Percentiles rank a stretch among this genome's conserved stretches.
Conservation (phyloP, 2,888 invertebrate species). For the Dynastes grantii region DNA sequence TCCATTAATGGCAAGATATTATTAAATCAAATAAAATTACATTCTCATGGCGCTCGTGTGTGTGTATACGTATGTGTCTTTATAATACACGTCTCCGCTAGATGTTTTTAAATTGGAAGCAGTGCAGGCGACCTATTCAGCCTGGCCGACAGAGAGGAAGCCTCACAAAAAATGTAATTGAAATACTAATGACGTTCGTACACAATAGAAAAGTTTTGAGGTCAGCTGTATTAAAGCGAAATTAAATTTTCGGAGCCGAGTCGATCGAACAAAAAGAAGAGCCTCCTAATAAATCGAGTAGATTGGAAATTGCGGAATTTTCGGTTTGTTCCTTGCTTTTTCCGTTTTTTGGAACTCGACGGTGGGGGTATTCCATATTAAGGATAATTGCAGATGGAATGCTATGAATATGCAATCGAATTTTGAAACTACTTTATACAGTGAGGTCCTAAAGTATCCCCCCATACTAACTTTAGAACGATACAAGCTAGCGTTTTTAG, state of each 20-base stretch:
- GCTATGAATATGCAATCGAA: too few species aligned
- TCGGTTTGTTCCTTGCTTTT: background rate
- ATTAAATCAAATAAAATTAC: constrained; percentile 37
- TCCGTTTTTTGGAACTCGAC: too few species aligned
- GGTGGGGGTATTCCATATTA: too few species aligned
- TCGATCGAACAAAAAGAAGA: constrained; percentile 6
- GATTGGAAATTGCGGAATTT: constrained; percentile 29
- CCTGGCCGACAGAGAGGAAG: constrained; percentile 14
- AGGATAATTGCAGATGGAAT: too few species aligned
- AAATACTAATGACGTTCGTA: constrained; percentile 44
- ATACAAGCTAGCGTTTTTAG: too few species aligned
- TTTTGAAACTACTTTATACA: too few species aligned
- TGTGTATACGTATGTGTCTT: background rate
- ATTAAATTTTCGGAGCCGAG: constrained; percentile 39
- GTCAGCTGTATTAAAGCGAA: constrained; percentile 40
- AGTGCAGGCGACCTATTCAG: constrained; percentile 11
- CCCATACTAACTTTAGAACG: too few species aligned
- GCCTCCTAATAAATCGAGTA: background rate
- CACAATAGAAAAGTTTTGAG: constrained; percentile 42
- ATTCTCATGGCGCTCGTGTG: constrained; percentile 12
- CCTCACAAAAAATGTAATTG: constrained; percentile 42
- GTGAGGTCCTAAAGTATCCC: too few species aligned
- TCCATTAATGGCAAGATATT: constrained; percentile 37
- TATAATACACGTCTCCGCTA: background rate
- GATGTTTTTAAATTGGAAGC: constrained; percentile 24